A percentile compares a stretch with the other conserved stretches of the same genome.
These are phyloP conservation scores for Meloe dianella DNA, from an alignment of 2,888 invertebrate species.

Conservation along the genomic window DNA sequence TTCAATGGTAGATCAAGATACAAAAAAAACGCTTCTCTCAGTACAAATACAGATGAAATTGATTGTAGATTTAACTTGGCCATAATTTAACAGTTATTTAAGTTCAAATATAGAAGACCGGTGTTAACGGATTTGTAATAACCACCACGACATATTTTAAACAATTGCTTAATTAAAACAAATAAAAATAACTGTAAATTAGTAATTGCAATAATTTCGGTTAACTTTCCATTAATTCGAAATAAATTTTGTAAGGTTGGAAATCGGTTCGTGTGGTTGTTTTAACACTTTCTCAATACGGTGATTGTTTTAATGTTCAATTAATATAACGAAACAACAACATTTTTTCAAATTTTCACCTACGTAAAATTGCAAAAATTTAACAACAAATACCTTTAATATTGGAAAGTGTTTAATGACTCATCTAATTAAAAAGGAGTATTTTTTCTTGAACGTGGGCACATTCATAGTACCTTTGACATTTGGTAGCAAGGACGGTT, in stretches of 20 bases:
- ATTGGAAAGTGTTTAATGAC: background rate
- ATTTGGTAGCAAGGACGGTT: conserved; percentile 24
- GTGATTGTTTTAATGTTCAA: background rate
- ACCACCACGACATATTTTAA: background rate
- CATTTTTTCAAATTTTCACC: too few relatives aligned
- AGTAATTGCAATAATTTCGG: background rate
- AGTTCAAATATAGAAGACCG: conserved; percentile 21
- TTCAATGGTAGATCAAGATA: conserved; percentile 18
- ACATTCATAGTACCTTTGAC: conserved; percentile 20
- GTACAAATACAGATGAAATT: too few relatives aligned
- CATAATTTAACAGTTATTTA: conserved; percentile 21
- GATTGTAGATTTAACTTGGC: too few relatives aligned
- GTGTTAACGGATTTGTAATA: conserved; percentile 15
- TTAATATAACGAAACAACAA: too few relatives aligned
- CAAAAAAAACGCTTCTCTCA: background rate
- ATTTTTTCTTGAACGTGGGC: conserved; percentile 20
- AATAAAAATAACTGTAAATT: conserved; percentile 10
- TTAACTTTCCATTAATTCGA: conserved; percentile 1
- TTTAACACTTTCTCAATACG: background rate
- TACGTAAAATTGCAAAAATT: conserved; percentile 21
- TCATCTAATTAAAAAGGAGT: background rate
- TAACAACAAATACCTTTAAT: conserved; percentile 14
- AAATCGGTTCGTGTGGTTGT: background rate
- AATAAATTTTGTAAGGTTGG: background rate
- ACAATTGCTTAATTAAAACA: too few relatives aligned